These are phyloP conservation scores for Drosophila anomalata DNA, from an alignment of 2,888 invertebrate species.

Conservation along the genomic window DNA sequence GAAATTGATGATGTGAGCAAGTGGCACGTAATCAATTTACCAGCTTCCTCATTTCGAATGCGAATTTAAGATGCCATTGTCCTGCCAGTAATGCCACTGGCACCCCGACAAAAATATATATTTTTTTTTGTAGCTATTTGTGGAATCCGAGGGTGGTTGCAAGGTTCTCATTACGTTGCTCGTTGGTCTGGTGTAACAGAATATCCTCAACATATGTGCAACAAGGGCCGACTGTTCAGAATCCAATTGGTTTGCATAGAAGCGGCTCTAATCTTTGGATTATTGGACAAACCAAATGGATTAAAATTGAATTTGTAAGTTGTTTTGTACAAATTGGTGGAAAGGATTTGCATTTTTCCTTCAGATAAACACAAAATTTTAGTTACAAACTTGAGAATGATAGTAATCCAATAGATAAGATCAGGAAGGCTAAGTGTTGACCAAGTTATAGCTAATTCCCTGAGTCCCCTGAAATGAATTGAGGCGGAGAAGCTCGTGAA, in stretches of 20 bases:
- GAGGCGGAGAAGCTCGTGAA: no score
- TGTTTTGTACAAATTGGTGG: neutral
- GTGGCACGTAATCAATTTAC: slow-evolving; percentile 78
- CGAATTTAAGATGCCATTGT: slow-evolving; percentile 78
- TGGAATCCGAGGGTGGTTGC: slow-evolving; percentile 16
- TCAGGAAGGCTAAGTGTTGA: no score
- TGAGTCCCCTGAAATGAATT: no score
- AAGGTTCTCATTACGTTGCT: slow-evolving; percentile 18
- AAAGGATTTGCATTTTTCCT: no score
- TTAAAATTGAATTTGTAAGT: slow-evolving; percentile 17
- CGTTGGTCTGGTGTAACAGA: slow-evolving; percentile 36
- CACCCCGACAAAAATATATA: slow-evolving; percentile 2
- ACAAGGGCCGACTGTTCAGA: slow-evolving; percentile 34
- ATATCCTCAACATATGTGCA: slow-evolving; percentile 62
- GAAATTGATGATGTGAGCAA: slow-evolving; percentile 77
- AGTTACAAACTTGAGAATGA: neutral
- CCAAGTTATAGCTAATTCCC: no score
- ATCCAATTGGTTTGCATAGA: slow-evolving; percentile 31
- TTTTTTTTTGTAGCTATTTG: neutral
- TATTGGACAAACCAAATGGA: slow-evolving; percentile 7
- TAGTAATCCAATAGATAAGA: no score
- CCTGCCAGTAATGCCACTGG: slow-evolving; percentile 35
- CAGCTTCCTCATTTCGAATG: slow-evolving; percentile 66
- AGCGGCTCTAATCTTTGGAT: slow-evolving; percentile 5
- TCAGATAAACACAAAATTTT: neutral